A percentile compares a stretch with the other conserved stretches of the same genome.
phyloP scores from a whole-genome alignment of 2,113 vertebrate genomes.

The Gila orcuttii region DNA sequence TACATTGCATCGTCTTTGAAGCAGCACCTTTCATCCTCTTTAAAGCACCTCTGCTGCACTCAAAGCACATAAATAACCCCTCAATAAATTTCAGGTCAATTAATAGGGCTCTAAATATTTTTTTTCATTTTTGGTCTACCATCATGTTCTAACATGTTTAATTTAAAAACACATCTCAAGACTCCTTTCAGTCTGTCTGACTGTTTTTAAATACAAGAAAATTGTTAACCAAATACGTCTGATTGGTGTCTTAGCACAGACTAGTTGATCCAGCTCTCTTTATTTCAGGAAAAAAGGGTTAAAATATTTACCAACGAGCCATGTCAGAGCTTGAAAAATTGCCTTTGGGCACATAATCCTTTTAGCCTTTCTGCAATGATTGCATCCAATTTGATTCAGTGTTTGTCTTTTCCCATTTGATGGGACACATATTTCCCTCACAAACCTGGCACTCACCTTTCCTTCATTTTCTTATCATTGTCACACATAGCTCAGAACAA shows the following conservation, averaged over 20 bases:
- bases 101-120: neutral
- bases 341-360: neutral
- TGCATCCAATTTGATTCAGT: conserved; percentile 49
- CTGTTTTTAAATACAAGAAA: neutral
- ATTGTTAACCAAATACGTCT: neutral
- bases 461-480: conserved; percentile 49
- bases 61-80: conserved; percentile 6
- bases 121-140: neutral
- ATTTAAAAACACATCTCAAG: neutral
- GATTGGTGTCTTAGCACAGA: neutral
- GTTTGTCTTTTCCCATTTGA: conserved; percentile 48
- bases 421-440: conserved; percentile 31
- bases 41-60: neutral
- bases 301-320: neutral
- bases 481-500: conserved; percentile 30
- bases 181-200: neutral
- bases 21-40: neutral
- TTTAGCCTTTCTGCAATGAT: conserved; percentile 39
- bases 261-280: neutral
- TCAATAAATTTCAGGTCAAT: neutral
- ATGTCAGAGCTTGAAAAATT: conserved; percentile 21
- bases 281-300: neutral
- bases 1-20: neutral
- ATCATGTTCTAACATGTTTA: neutral
- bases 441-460: conserved; percentile 45